phyloP scores from a whole-genome alignment of 2,888 invertebrate species.

The Helicoverpa assulta region DNA sequence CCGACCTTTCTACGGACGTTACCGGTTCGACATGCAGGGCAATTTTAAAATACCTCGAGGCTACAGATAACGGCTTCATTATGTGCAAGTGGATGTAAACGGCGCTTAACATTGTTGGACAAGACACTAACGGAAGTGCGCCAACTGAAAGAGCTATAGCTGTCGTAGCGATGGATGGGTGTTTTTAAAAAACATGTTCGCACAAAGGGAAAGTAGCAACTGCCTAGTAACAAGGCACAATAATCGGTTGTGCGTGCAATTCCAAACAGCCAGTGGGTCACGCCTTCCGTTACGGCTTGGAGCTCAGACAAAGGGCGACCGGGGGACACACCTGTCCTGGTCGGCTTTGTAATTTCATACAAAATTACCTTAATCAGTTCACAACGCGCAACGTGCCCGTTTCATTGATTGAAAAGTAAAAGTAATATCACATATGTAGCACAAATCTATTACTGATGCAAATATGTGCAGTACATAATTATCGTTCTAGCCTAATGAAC shows the following conservation, averaged over 20 bases:
- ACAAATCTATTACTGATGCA: constrained; percentile 37
- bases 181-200: constrained; percentile 61
- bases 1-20: constrained; percentile 43
- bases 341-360: constrained; percentile 54
- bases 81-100: constrained; percentile 35
- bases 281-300: constrained; percentile 66
- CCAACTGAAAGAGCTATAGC: constrained; percentile 51
- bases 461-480: constrained; percentile 54
- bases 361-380: constrained; percentile 41
- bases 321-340: constrained; percentile 69
- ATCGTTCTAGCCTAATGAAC: constrained; percentile 65
- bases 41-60: constrained; percentile 57
- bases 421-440: constrained; percentile 53
- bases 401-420: constrained; percentile 64
- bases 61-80: constrained; percentile 56
- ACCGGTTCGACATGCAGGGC: constrained; percentile 42
- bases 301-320: constrained; percentile 63
- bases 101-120: constrained; percentile 50
- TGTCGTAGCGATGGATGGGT: constrained; percentile 54
- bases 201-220: constrained; percentile 62
- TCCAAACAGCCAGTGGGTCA: constrained; percentile 64
- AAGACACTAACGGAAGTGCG: constrained; percentile 58
- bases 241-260: constrained; percentile 66
- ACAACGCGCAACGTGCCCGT: constrained; percentile 16
- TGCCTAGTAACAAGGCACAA: constrained; percentile 55